Evolutionary conservation across 2,113 vertebrate genomes (phyloP).

Genomic region (Morone chrysops): DNA sequence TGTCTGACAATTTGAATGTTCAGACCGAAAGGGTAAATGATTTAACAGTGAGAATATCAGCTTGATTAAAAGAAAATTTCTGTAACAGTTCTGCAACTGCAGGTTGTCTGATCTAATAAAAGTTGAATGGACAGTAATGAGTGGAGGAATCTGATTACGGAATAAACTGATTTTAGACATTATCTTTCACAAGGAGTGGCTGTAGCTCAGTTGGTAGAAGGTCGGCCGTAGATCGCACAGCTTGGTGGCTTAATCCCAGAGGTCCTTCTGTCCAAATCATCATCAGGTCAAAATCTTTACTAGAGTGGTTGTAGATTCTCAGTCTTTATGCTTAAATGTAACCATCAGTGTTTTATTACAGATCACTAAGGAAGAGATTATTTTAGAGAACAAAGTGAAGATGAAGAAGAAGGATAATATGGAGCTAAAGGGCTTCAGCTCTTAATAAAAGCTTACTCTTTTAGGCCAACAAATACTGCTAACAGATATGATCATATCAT

Average conservation of each 20-base stretch:
- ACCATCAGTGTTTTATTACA: not conserved
- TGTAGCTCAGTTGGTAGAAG: not conserved
- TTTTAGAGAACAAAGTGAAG: not conserved
- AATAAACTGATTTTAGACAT: not conserved
- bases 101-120: not conserved
- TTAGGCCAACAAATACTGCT: not conserved
- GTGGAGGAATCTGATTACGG: not conserved
- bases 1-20: not conserved
- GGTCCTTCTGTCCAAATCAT: not conserved
- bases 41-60: not conserved
- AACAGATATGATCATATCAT: not conserved
- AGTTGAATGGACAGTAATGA: not conserved
- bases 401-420: not conserved
- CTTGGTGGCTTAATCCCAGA: not conserved
- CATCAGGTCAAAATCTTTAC: no score
- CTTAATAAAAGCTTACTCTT: not conserved
- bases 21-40: not conserved
- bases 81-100: not conserved
- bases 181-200: not conserved
- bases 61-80: not conserved
- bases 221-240: not conserved
- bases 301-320: no score
- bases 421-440: not conserved
- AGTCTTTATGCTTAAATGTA: not conserved
- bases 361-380: not conserved